phyloP scores from a whole-genome alignment of 1,140 invertebrate genomes.

The Cataglyphis hispanica region DNA sequence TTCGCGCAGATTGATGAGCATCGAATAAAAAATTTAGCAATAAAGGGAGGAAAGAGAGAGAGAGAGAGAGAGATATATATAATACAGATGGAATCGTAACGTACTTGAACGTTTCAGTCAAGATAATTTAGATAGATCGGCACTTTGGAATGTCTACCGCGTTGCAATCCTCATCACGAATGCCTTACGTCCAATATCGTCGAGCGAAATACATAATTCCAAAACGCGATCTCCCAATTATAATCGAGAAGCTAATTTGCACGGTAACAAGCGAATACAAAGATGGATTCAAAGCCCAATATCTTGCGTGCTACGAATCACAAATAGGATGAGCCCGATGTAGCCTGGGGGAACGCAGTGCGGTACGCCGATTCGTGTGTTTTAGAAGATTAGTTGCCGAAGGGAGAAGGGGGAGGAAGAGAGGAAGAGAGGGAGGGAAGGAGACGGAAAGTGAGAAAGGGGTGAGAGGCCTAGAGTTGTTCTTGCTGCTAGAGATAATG shows the following conservation, averaged over 20 bases:
- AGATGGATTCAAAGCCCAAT: conserved; percentile 36
- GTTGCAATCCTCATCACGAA: conserved; percentile 32
- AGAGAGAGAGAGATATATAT: no score
- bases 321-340: conserved; percentile 60
- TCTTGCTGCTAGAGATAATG: conserved; percentile 77
- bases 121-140: conserved; percentile 35
- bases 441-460: conserved; percentile 37
- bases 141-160: neutral
- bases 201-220: conserved; percentile 62
- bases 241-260: conserved; percentile 57
- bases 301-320: conserved; percentile 69
- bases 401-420: conserved; percentile 43
- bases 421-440: neutral
- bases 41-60: neutral
- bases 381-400: conserved; percentile 79
- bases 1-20: conserved; percentile 11
- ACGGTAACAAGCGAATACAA: conserved; percentile 39
- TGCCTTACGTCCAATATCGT: conserved; percentile 30
- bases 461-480: conserved; percentile 68
- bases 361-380: conserved; percentile 66
- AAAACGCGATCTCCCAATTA: conserved; percentile 53
- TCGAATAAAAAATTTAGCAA: conserved; percentile 12
- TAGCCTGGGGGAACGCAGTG: conserved; percentile 32
- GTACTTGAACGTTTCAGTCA: neutral
- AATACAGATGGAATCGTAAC: neutral